Conservation (phyloP, 2,113 vertebrate genomes). For the Mustelus asterias region DNA sequence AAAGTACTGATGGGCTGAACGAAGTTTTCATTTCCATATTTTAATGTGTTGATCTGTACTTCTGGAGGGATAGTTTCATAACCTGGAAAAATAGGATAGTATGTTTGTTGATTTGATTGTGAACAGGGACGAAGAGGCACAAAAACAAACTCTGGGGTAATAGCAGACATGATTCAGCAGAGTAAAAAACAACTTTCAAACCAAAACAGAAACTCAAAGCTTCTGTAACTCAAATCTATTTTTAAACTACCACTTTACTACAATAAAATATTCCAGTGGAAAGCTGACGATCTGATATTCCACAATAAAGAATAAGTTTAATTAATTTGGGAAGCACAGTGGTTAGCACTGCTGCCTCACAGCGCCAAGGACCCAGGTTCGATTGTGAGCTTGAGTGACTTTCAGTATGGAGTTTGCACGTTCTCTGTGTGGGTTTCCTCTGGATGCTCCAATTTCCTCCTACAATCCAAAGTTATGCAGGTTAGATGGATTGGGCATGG, state of each 20-base stretch:
- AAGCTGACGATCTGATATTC: background rate
- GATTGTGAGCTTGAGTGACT: too few relatives aligned
- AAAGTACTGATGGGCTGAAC: background rate
- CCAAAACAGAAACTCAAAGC: background rate
- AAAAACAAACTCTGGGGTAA: background rate
- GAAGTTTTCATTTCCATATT: background rate
- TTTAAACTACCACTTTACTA: background rate
- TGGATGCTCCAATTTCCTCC: too few relatives aligned
- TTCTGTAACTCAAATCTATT: background rate
- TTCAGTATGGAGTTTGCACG: too few relatives aligned
- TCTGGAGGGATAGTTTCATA: background rate
- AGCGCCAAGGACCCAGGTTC: too few relatives aligned
- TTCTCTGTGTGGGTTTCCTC: too few relatives aligned
- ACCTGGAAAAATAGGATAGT: background rate
- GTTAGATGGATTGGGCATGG: too few relatives aligned
- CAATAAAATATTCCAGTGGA: background rate
- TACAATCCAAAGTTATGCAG: too few relatives aligned
- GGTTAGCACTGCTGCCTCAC: too few relatives aligned
- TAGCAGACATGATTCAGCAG: background rate
- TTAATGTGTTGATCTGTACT: background rate
- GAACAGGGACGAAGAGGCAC: background rate
- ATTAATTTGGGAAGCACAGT: background rate
- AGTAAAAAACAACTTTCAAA: background rate
- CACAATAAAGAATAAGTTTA: background rate
- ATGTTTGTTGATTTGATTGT: background rate